Conservation (phyloP, 1,140 invertebrate genomes). For the Leptinotarsa defecta region DNA sequence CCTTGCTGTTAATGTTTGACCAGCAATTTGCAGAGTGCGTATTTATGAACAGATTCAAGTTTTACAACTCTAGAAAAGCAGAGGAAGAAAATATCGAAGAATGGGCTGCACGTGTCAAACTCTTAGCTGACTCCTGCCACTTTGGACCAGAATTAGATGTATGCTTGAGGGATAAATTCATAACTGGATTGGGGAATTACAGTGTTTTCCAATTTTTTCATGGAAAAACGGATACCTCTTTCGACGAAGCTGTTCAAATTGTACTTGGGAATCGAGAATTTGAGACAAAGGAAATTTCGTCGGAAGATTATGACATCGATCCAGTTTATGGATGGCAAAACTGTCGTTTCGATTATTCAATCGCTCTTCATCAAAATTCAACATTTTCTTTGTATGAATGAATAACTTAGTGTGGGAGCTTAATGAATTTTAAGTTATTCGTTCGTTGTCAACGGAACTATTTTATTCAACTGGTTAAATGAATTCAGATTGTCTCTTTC, state of each 20-base stretch:
- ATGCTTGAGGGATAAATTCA: conserved; percentile 22
- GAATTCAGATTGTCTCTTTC: no score
- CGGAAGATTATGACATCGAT: not conserved
- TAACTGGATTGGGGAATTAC: conserved; percentile 13
- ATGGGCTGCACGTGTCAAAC: conserved; percentile 20
- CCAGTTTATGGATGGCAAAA: not conserved
- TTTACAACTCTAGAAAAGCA: conserved; percentile 17
- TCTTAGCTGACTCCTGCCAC: conserved; percentile 20
- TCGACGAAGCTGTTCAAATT: conserved; percentile 21
- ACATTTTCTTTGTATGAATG: no score
- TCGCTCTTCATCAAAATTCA: not conserved
- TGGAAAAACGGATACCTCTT: conserved; percentile 17
- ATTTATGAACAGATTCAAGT: conserved; percentile 22
- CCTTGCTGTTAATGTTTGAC: conserved; percentile 9
- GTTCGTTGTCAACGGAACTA: no score
- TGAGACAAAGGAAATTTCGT: not conserved
- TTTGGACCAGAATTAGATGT: conserved; percentile 24
- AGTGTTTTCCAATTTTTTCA: conserved; percentile 21
- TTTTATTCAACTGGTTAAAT: no score
- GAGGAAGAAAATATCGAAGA: conserved; percentile 17
- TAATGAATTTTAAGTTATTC: no score
- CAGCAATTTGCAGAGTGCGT: not conserved
- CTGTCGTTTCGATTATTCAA: not conserved
- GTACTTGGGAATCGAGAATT: not conserved
- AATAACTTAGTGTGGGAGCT: no score